Percentiles rank a stretch among this genome's conserved stretches.
phyloP scores from a whole-genome alignment of 2,113 vertebrate genomes.

The Tragelaphus strepsiceros region DNA sequence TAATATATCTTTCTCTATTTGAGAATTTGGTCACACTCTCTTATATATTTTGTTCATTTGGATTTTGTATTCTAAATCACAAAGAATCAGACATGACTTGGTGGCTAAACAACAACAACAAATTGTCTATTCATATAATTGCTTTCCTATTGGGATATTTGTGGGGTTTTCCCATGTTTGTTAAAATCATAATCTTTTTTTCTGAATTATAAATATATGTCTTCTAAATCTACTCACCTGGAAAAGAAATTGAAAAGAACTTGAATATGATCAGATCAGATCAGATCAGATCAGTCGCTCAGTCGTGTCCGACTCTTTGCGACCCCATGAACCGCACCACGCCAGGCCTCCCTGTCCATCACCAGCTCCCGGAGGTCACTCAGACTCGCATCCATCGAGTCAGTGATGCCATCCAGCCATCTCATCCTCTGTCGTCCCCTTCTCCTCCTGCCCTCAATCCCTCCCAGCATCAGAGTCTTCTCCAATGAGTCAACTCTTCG shows the following conservation, averaged over 20 bases:
- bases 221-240: background rate
- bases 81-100: background rate
- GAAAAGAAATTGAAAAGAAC: background rate
- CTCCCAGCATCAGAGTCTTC: too few relatives aligned
- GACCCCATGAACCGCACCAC: too few relatives aligned
- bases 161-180: background rate
- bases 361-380: too few relatives aligned
- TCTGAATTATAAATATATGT: background rate
- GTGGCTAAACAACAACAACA: background rate
- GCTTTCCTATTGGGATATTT: background rate
- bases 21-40: background rate
- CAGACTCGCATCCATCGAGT: too few relatives aligned
- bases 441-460: too few relatives aligned
- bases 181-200: background rate
- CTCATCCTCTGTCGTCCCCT: too few relatives aligned
- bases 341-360: too few relatives aligned
- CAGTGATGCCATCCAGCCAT: too few relatives aligned
- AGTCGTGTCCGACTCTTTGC: rapidly evolving
- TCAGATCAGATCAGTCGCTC: too few relatives aligned
- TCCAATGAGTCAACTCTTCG: too few relatives aligned
- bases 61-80: background rate
- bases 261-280: background rate
- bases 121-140: background rate
- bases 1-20: background rate
- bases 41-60: background rate